Conservation (phyloP, 2,113 vertebrate species). For the Phrynosoma blainvillii region DNA sequence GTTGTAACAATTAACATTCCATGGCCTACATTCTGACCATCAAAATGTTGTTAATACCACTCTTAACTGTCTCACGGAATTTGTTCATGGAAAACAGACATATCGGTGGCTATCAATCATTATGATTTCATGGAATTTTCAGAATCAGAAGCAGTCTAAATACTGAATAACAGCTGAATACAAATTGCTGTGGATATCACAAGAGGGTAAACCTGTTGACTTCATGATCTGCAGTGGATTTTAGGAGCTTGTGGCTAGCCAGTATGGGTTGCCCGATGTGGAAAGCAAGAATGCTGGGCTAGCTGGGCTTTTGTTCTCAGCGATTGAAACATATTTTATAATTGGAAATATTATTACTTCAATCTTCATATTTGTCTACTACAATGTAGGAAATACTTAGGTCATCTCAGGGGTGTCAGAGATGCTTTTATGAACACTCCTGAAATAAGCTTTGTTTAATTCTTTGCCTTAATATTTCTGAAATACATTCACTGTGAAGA, state of each 20-base stretch:
- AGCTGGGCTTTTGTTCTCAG: background rate
- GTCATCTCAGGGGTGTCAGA: background rate
- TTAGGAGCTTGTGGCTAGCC: background rate
- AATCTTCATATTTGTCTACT: no score
- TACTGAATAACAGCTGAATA: background rate
- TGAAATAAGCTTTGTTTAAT: background rate
- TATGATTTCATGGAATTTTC: background rate
- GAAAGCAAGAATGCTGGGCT: background rate
- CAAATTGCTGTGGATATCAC: background rate
- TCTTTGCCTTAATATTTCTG: background rate
- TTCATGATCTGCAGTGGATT: background rate
- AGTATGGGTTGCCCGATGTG: background rate
- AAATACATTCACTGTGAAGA: background rate
- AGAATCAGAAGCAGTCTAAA: background rate
- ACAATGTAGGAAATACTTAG: no score
- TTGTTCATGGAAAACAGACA: background rate
- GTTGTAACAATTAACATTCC: background rate
- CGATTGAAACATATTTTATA: background rate
- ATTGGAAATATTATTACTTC: no score
- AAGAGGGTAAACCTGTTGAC: background rate
- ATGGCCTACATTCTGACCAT: background rate
- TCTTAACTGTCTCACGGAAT: background rate
- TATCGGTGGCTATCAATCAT: background rate
- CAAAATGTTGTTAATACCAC: background rate
- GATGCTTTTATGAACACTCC: background rate